phyloP scores from a whole-genome alignment of 2,888 invertebrate species.

The Portevinia maculata region DNA sequence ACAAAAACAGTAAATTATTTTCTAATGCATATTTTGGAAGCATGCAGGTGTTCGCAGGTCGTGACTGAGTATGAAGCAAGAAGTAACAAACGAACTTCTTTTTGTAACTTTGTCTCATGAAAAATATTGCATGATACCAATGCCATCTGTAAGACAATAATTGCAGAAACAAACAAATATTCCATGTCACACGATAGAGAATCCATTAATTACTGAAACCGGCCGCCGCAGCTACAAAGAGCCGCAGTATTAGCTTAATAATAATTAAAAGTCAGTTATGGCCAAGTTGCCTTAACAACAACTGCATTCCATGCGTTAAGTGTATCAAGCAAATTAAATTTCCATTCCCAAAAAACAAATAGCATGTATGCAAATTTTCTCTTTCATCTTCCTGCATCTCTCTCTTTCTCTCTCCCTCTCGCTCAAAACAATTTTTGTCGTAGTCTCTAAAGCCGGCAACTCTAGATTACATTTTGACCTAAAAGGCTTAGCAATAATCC shows the following conservation, averaged over 20 bases:
- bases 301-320: slow-evolving; percentile 20
- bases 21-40: not conserved
- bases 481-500: slow-evolving; percentile 62
- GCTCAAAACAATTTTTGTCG: not conserved
- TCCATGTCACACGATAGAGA: slow-evolving; percentile 9
- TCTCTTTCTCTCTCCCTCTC: slow-evolving; percentile 9
- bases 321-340: slow-evolving; percentile 66
- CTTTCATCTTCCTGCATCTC: slow-evolving; percentile 42
- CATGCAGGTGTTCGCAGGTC: not conserved
- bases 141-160: not conserved
- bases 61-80: not conserved
- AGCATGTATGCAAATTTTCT: slow-evolving; percentile 49
- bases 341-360: slow-evolving; percentile 63
- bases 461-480: slow-evolving; percentile 65
- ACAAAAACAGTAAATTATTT: not conserved
- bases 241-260: slow-evolving; percentile 34
- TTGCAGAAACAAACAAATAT: slow-evolving; percentile 4
- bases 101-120: not conserved
- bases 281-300: slow-evolving; percentile 40
- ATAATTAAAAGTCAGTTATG: slow-evolving; percentile 65
- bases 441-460: slow-evolving; percentile 42
- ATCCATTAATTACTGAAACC: slow-evolving; percentile 8
- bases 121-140: not conserved
- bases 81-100: not conserved
- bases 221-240: too few species aligned